Evolutionary conservation across 1,140 invertebrate species (phyloP), one percentile per base, ranked within the genome.

Genomic region (Anadara kagoshimensis): DNA sequence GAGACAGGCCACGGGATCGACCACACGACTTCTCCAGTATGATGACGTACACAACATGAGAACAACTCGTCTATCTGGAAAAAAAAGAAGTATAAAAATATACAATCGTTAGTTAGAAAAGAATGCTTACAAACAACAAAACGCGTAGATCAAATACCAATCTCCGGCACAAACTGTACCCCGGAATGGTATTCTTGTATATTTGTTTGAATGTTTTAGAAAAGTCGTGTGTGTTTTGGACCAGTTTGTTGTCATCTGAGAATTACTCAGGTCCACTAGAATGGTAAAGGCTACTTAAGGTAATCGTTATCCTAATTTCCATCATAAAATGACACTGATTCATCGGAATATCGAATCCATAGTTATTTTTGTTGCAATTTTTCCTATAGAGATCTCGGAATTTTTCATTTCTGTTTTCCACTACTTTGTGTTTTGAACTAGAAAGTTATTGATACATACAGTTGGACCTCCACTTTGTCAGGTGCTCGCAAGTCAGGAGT

Each of bases 31-130:
- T 43, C 51, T 67, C 65, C 65, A 68, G 53, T 74, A 74, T 2
- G 72, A 74, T 18, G 49, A 49, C 5, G 72, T 64, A 54, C 65
- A 68, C 18, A 74, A 49, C 72, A 74, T 74, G 11, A 74, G 16
- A n/a, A 74, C 29, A 65, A 69, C 53, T 7, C 59, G 41, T 22
- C 53, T 68, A 11, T 20, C 72, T 74, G 51, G 18, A 69, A 61
- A 59, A 20, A 57, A 44, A 54, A 10, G 58, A 24, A 1, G n/a
- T n/a, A 8, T 12, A 44, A 1, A 56, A n/a, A 51, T 20, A 47
- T 8, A 14, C 16, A 22, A 1, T 22, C 11, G 26, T 10, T 8
- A 20, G 20, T 12, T 56, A 56, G 10, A 10, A 20, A 12, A 12
- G 10, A 8, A 56, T 12, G 8, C 7, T 56, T 8, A 8, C 7